These are phyloP conservation scores for Spialia ferax DNA, from an alignment of 2,888 invertebrate species.

Conservation along the genomic window DNA sequence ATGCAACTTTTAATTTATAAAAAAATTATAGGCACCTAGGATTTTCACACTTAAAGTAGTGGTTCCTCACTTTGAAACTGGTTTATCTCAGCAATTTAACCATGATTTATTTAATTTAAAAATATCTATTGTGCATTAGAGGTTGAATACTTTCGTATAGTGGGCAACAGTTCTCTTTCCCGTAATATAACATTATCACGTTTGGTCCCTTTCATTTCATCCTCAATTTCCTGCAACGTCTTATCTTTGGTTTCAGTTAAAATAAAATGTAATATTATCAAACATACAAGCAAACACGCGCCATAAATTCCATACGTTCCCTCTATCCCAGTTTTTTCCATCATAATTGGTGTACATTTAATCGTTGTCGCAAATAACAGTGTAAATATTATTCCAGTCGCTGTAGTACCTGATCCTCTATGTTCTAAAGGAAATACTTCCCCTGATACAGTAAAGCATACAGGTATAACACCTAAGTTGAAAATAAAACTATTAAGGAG, in stretches of 20 bases:
- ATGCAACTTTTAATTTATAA: no score
- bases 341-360: constrained; percentile 57
- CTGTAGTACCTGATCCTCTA: constrained; percentile 52
- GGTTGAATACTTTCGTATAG: not conserved
- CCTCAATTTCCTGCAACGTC: constrained; percentile 56
- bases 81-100: no score
- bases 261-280: constrained; percentile 48
- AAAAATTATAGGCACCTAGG: no score
- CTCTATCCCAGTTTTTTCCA: constrained; percentile 51
- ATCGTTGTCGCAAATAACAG: constrained; percentile 51
- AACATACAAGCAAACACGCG: constrained; percentile 48
- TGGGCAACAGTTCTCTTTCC: constrained; percentile 8
- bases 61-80: no score
- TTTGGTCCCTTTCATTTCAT: constrained; percentile 49
- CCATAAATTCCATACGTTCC: constrained; percentile 56
- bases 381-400: constrained; percentile 54
- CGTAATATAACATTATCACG: not conserved
- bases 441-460: constrained; percentile 51
- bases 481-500: constrained; percentile 52
- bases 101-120: no score
- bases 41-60: no score
- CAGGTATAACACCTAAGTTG: constrained; percentile 53
- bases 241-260: constrained; percentile 59
- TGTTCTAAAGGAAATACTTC: constrained; percentile 61
- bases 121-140: not conserved